These are phyloP conservation scores for Dolichopus griseipennis DNA, from an alignment of 2,888 invertebrate species.

Conservation along the genomic window DNA sequence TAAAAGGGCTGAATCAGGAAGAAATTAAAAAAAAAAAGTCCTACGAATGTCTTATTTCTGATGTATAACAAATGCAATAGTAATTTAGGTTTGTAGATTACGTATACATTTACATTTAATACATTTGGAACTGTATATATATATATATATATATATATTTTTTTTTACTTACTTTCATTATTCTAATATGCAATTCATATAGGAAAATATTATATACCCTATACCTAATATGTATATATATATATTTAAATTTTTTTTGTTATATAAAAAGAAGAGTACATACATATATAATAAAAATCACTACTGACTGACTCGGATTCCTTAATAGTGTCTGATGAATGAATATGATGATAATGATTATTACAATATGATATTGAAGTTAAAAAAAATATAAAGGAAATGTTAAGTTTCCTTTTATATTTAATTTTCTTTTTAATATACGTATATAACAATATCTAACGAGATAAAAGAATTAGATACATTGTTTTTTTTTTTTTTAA, in stretches of 20 bases:
- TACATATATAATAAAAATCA: neutral
- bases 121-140: neutral
- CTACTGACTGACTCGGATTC: conserved; percentile 1
- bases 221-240: neutral
- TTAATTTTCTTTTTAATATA: no score
- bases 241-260: neutral
- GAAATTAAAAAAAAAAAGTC: neutral
- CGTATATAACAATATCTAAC: no score
- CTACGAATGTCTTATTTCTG: neutral
- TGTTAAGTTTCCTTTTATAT: neutral
- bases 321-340: neutral
- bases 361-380: neutral
- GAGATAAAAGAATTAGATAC: no score
- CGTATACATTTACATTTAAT: neutral
- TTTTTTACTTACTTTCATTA: no score
- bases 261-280: neutral
- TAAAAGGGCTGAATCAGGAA: neutral
- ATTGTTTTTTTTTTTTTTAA: no score
- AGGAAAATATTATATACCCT: neutral
- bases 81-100: conserved; percentile 6
- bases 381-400: neutral
- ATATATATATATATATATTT: neutral
- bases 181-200: no score
- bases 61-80: neutral
- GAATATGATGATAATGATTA: no score